phyloP scores from a whole-genome alignment of 1,140 invertebrate species.

The Nephila pilipes region DNA sequence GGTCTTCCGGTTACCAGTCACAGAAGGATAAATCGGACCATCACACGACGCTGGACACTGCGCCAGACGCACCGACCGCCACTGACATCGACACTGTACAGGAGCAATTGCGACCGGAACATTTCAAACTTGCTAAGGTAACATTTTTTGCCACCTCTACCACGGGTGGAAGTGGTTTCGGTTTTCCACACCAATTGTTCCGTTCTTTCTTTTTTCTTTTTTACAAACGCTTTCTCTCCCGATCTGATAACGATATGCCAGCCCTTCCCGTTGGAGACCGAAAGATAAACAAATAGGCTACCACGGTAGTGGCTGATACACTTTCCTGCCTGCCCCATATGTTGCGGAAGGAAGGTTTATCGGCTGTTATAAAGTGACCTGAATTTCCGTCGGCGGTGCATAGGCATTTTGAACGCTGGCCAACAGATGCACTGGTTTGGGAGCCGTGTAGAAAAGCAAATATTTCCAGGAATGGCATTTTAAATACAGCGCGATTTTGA shows the following conservation, averaged over 20 bases:
- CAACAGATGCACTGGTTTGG: background rate
- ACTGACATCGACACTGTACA: slow-evolving; percentile 84
- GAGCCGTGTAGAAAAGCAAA: background rate
- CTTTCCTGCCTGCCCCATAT: slow-evolving; percentile 37
- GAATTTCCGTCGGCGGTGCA: slow-evolving; percentile 41
- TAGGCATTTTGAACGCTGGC: slow-evolving; percentile 40
- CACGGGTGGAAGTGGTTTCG: background rate
- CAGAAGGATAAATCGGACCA: slow-evolving; percentile 71
- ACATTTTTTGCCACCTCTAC: slow-evolving; percentile 77
- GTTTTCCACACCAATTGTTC: background rate
- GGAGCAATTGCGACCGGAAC: slow-evolving; percentile 90
- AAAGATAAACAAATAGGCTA: slow-evolving; percentile 24
- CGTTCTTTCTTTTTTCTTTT: background rate
- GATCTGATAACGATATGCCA: background rate
- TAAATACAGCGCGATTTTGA: too few species aligned
- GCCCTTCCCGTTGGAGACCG: background rate
- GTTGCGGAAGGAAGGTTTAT: slow-evolving; percentile 52
- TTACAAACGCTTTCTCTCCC: background rate
- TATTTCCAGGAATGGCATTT: too few species aligned
- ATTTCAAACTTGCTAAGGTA: slow-evolving; percentile 96
- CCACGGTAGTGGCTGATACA: background rate
- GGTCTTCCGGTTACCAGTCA: slow-evolving; percentile 87
- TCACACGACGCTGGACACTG: slow-evolving; percentile 63
- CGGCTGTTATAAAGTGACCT: slow-evolving; percentile 35
- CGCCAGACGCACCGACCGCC: slow-evolving; percentile 83